Evolutionary conservation across 2,888 invertebrate genomes (phyloP).

Genomic region (Lucinisca nassula): DNA sequence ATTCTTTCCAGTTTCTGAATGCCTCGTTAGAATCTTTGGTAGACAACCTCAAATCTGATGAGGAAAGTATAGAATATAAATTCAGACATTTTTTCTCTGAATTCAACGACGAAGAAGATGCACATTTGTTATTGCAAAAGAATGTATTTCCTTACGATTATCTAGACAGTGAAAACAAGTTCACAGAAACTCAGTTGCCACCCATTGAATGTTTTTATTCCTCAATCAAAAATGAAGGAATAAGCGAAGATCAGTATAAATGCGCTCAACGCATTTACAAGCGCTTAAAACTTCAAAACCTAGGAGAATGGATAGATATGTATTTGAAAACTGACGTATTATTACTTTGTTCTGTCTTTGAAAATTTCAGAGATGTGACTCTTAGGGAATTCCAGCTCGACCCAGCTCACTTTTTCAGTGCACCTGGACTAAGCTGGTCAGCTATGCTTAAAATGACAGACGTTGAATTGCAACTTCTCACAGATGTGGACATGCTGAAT

Average conservation of each 20-base stretch:
- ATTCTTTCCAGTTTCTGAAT: slow-evolving; percentile 47
- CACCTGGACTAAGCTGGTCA: not conserved
- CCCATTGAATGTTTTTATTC: not conserved
- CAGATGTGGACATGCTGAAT: not conserved
- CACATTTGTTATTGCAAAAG: not conserved
- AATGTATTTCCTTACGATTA: not conserved
- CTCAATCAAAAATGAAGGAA: not conserved
- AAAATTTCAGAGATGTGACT: not conserved
- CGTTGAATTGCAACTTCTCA: not conserved
- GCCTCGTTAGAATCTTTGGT: slow-evolving; percentile 37
- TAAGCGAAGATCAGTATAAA: not conserved
- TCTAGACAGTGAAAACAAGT: not conserved
- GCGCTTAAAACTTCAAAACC: not conserved
- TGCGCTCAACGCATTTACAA: not conserved
- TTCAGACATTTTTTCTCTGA: slow-evolving; percentile 1
- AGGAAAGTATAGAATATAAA: not conserved
- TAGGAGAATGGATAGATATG: not conserved
- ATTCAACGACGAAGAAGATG: not conserved
- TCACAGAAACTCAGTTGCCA: not conserved
- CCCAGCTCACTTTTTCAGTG: not conserved
- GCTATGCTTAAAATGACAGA: not conserved
- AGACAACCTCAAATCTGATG: slow-evolving; percentile 8
- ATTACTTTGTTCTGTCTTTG: not conserved
- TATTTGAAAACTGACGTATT: not conserved
- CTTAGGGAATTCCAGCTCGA: not conserved